Evolutionary conservation across 1,140 invertebrate genomes (phyloP).

Genomic region (Zophobas morio): DNA sequence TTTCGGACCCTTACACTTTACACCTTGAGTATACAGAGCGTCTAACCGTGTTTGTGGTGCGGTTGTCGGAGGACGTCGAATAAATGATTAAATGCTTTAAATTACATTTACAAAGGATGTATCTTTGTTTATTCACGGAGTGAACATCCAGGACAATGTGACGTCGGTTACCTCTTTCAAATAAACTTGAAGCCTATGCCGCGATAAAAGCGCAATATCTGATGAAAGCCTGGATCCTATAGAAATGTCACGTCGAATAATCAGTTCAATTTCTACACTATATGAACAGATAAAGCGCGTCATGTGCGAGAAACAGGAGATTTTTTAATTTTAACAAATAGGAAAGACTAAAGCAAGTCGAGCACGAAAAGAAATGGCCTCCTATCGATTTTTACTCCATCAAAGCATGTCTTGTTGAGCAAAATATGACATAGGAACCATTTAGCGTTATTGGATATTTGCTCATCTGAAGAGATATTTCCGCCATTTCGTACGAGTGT

Average conservation of each 20-base stretch:
- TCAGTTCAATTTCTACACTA: neutral
- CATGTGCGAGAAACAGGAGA: neutral
- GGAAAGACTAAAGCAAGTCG: neutral
- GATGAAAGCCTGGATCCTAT: neutral
- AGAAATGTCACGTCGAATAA: neutral
- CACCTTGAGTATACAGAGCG: constrained; percentile 39
- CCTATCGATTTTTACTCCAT: constrained; percentile 31
- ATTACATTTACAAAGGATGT: constrained; percentile 28
- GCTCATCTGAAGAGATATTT: constrained; percentile 42
- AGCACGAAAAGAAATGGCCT: constrained; percentile 29
- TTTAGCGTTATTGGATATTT: constrained; percentile 41
- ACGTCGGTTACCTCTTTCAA: neutral
- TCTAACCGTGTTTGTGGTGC: constrained; percentile 17
- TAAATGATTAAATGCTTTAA: constrained; percentile 44
- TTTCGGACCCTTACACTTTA: constrained; percentile 45
- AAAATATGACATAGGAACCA: constrained; percentile 36
- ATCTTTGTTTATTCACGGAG: constrained; percentile 8
- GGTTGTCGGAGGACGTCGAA: constrained; percentile 29
- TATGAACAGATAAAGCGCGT: neutral
- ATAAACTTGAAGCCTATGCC: neutral
- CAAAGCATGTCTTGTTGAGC: constrained; percentile 28
- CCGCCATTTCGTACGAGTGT: constrained; percentile 12
- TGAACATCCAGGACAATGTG: neutral
- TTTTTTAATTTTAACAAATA: too few species aligned
- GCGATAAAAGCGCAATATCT: constrained; percentile 1